phyloP scores from a whole-genome alignment of 2,888 invertebrate species.

The Proisotoma minuta region DNA sequence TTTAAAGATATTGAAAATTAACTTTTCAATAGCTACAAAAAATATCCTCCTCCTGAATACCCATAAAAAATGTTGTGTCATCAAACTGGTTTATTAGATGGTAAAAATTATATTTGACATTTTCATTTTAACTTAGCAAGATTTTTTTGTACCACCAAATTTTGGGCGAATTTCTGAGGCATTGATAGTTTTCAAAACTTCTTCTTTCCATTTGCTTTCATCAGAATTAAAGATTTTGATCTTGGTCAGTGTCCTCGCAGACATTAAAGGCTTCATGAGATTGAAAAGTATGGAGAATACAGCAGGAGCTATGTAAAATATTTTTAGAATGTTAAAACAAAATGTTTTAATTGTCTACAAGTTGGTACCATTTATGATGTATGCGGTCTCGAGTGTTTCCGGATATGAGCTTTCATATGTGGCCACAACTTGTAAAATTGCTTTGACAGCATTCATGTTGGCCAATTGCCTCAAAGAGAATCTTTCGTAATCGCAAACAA shows the following conservation, averaged over 20 bases:
- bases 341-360: neutral
- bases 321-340: neutral
- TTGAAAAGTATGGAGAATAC: slow-evolving; percentile 29
- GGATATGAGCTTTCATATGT: slow-evolving; percentile 36
- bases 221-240: slow-evolving; percentile 19
- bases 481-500: slow-evolving; percentile 18
- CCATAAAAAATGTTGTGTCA: too few relatives aligned
- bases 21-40: too few relatives aligned
- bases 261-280: slow-evolving; percentile 28
- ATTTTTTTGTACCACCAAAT: slow-evolving; percentile 23
- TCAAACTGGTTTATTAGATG: too few relatives aligned
- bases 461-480: slow-evolving; percentile 26
- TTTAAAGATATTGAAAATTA: too few relatives aligned
- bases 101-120: too few relatives aligned
- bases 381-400: slow-evolving; percentile 11
- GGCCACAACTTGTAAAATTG: slow-evolving; percentile 20
- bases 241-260: slow-evolving; percentile 20
- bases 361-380: slow-evolving; percentile 23
- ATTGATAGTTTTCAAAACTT: slow-evolving; percentile 18
- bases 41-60: too few relatives aligned
- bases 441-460: slow-evolving; percentile 32
- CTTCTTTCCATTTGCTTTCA: slow-evolving; percentile 20
- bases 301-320: slow-evolving; percentile 22
- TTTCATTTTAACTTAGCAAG: neutral
- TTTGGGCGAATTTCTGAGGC: slow-evolving; percentile 16